phyloP scores from a whole-genome alignment of 2,113 vertebrate species.

The Rallus limicola region DNA sequence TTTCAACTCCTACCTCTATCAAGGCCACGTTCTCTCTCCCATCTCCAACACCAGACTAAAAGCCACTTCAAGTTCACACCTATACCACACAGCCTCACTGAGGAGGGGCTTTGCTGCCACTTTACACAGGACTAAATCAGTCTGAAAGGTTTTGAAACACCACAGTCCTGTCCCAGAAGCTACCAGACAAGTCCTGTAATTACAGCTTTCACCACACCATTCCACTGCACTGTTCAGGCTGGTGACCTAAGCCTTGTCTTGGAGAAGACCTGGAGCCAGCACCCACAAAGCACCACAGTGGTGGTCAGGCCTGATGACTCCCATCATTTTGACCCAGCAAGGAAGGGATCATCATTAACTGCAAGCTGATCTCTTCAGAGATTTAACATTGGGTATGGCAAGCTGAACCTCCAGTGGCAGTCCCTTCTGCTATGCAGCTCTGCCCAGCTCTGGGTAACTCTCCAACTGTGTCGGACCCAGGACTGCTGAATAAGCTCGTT shows the following conservation, averaged over 20 bases:
- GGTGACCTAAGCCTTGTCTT: neutral
- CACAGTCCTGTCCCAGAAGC: neutral
- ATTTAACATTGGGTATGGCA: neutral
- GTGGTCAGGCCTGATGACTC: neutral
- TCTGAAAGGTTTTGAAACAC: neutral
- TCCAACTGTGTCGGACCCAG: neutral
- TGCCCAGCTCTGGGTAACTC: neutral
- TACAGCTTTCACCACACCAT: neutral
- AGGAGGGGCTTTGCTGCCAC: neutral
- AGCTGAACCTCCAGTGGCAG: neutral
- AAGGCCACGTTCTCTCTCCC: neutral
- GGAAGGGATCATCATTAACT: neutral
- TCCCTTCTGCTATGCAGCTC: neutral
- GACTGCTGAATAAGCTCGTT: neutral
- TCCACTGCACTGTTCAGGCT: neutral
- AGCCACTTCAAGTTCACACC: neutral
- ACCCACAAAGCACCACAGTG: accelerated
- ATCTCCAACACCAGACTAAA: neutral
- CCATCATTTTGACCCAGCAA: neutral
- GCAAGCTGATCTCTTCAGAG: neutral
- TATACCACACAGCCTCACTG: too few species aligned
- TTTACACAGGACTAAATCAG: neutral
- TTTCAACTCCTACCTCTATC: neutral
- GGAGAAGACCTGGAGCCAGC: neutral
- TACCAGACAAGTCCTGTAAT: neutral